Evolutionary conservation across 2,113 vertebrate species (phyloP).

Genomic region (Urocynchramus pylzowi): DNA sequence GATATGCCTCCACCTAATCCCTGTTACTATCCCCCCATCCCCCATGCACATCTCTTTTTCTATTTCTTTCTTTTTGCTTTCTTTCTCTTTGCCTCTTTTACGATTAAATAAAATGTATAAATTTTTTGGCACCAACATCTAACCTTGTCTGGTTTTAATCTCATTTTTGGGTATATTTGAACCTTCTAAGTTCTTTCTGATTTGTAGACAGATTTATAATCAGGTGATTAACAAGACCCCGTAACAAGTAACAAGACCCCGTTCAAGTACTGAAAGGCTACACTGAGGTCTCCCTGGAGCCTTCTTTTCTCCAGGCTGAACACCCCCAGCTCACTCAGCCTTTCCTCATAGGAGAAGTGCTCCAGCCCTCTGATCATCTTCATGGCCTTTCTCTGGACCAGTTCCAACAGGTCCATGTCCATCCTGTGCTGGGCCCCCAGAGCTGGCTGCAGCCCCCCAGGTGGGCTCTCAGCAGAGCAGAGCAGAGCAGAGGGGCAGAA

Average conservation of each 20-base stretch:
- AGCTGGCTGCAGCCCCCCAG: accelerated
- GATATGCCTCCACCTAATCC: not conserved
- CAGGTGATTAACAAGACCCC: too few species aligned
- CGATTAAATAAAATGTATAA: not conserved
- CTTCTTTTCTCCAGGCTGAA: not conserved
- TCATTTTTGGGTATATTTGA: not conserved
- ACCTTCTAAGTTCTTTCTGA: not conserved
- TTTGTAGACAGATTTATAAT: not conserved
- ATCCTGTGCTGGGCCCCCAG: not conserved
- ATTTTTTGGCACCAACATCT: not conserved
- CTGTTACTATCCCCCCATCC: not conserved
- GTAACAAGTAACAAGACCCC: accelerated
- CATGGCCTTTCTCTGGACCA: not conserved
- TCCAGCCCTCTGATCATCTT: not conserved
- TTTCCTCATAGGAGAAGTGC: not conserved
- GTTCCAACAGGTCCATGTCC: accelerated
- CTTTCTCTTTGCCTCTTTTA: not conserved
- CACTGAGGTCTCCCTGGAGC: not conserved
- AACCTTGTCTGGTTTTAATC: not conserved
- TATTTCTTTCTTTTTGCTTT: not conserved
- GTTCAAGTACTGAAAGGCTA: not conserved
- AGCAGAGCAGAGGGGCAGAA: not conserved
- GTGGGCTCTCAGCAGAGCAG: not conserved
- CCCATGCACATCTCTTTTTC: not conserved
- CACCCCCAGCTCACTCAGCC: not conserved